Evolutionary conservation across 1,140 invertebrate genomes (phyloP).

Genomic region (Papilio machaon): DNA sequence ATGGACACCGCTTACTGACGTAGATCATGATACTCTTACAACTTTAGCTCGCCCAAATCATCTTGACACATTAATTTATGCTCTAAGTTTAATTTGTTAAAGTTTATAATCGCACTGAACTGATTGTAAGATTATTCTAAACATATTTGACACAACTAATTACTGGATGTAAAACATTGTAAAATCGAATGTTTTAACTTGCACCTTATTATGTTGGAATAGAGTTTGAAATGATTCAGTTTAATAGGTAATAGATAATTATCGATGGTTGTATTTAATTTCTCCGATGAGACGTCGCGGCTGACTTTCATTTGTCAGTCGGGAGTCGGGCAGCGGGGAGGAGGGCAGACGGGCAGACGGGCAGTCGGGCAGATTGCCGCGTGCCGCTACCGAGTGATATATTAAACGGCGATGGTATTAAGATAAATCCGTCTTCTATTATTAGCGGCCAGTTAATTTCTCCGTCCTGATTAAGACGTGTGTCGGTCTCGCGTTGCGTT

Average conservation of each 20-base stretch:
- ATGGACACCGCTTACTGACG: background rate
- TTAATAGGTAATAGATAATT: constrained; percentile 52
- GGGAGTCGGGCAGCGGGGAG: constrained; percentile 45
- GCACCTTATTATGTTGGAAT: constrained; percentile 29
- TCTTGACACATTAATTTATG: background rate
- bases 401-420: constrained; percentile 59
- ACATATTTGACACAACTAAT: constrained; percentile 21
- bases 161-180: background rate
- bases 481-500: background rate
- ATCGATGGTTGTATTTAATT: constrained; percentile 58
- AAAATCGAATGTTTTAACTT: background rate
- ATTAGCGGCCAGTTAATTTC: constrained; percentile 48
- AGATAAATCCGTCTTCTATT: constrained; percentile 50
- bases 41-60: background rate
- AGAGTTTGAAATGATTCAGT: constrained; percentile 21
- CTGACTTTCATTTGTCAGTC: constrained; percentile 57
- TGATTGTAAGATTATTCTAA: constrained; percentile 23
- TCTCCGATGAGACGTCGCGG: constrained; percentile 45
- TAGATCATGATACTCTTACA: background rate
- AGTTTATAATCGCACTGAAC: constrained; percentile 22
- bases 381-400: constrained; percentile 56
- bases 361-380: constrained; percentile 53
- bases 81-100: background rate
- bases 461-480: constrained; percentile 35
- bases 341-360: constrained; percentile 32